Percentiles rank a stretch among this genome's conserved stretches.
These are phyloP conservation scores for Coryphaenoides rupestris DNA, from an alignment of 2,113 vertebrate genomes.

Conservation along the genomic window DNA sequence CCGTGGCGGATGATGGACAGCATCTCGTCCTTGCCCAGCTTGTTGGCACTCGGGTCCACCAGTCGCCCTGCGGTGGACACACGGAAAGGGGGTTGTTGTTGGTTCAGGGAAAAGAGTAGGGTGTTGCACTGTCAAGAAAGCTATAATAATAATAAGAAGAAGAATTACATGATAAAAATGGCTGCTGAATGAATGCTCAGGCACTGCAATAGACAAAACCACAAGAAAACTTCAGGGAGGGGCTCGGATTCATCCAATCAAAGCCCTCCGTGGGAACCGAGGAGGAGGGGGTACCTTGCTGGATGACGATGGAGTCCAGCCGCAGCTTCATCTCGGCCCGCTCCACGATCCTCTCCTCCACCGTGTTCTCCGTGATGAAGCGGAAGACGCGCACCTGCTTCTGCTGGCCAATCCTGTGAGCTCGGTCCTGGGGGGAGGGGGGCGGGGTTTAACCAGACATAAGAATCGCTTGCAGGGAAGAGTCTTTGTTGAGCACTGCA, in stretches of 20 bases:
- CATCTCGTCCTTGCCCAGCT: conserved; percentile 98
- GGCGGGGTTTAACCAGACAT: neutral
- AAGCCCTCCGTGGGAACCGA: neutral
- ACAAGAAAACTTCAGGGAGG: too few species aligned
- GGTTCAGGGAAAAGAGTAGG: too few species aligned
- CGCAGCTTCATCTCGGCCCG: conserved; percentile 96
- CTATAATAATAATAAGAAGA: neutral
- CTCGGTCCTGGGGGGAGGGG: conserved; percentile 80
- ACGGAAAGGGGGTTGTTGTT: too few species aligned
- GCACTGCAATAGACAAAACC: too few species aligned
- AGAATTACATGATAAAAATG: too few species aligned
- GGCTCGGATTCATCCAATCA: neutral
- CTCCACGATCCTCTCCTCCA: conserved; percentile 97
- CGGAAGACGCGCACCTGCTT: conserved; percentile 95
- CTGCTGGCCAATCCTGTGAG: conserved; percentile 95
- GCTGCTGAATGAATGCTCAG: too few species aligned
- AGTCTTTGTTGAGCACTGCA: neutral
- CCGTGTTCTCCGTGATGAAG: conserved; percentile 97
- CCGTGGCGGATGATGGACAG: conserved; percentile 97
- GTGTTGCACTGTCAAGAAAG: too few species aligned
- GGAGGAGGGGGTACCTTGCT: conserved; percentile 82
- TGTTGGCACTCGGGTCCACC: conserved; percentile 94
- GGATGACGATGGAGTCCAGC: conserved; percentile 96
- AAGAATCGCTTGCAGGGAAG: neutral
- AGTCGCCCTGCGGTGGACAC: conserved; percentile 77